A percentile compares a stretch with the other conserved stretches of the same genome.
phyloP scores from a whole-genome alignment of 2,888 invertebrate species.

The Embidobia sp. region DNA sequence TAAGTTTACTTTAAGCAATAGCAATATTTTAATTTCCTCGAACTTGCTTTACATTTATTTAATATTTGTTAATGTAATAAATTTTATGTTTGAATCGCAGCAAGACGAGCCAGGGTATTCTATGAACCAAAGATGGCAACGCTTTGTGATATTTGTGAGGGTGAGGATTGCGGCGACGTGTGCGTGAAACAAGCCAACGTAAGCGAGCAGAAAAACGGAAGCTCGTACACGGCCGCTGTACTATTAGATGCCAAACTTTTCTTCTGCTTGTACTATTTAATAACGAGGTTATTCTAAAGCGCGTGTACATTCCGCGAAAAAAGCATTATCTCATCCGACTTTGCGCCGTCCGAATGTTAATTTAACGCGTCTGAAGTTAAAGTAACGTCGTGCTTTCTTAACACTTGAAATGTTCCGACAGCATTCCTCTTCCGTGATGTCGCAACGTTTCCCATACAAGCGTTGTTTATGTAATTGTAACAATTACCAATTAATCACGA shows the following conservation, averaged over 20 bases:
- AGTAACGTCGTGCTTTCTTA: slow-evolving; percentile 16
- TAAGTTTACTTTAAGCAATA: too few relatives aligned
- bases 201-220: slow-evolving; percentile 56
- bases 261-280: slow-evolving; percentile 46
- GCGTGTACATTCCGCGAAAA: slow-evolving; percentile 16
- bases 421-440: slow-evolving; percentile 8
- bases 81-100: slow-evolving; percentile 73
- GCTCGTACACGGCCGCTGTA: slow-evolving; percentile 34
- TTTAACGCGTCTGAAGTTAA: slow-evolving; percentile 21
- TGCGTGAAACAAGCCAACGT: slow-evolving; percentile 74
- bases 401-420: neutral
- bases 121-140: slow-evolving; percentile 88
- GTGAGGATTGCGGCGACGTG: slow-evolving; percentile 84
- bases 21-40: neutral
- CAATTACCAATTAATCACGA: slow-evolving; percentile 12
- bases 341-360: slow-evolving; percentile 10
- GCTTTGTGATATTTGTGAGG: slow-evolving; percentile 92
- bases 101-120: slow-evolving; percentile 91
- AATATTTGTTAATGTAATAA: neutral
- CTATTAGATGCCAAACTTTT: slow-evolving; percentile 51
- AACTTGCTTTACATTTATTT: neutral
- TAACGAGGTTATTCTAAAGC: slow-evolving; percentile 33
- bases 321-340: slow-evolving; percentile 28
- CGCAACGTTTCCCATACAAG: neutral
- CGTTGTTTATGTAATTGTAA: slow-evolving; percentile 44